Conservation (phyloP, 2,113 vertebrate genomes). For the Empidonax alnorum region DNA sequence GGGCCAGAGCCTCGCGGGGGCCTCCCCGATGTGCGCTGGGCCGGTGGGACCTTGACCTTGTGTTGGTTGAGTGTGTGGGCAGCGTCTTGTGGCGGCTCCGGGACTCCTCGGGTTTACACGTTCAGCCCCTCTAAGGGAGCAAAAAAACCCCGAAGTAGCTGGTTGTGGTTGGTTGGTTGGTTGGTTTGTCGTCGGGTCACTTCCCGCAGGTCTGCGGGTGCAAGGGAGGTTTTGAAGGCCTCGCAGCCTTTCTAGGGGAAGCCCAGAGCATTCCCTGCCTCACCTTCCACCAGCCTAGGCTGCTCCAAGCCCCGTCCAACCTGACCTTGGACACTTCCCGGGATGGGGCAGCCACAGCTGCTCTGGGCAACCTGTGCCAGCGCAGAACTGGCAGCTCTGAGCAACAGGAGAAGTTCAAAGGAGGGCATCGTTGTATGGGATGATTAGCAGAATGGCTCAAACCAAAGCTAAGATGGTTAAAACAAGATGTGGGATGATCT, state of each 20-base stretch:
- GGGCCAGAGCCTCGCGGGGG: not conserved
- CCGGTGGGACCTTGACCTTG: not conserved
- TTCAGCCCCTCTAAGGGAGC: not conserved
- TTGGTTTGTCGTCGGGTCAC: not conserved
- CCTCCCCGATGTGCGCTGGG: not conserved
- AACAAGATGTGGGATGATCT: not conserved
- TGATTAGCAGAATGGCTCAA: not conserved
- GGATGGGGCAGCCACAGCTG: not conserved
- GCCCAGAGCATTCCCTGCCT: not conserved
- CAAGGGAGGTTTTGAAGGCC: not conserved
- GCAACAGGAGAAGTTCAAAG: not conserved
- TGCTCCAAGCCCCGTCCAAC: rapidly evolving
- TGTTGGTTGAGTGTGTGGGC: not conserved
- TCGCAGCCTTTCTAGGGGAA: not conserved
- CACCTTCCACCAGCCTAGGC: not conserved
- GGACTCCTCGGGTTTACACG: no score
- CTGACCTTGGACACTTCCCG: not conserved
- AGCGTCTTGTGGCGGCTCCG: not conserved
- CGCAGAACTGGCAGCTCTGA: not conserved
- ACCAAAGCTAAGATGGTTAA: not conserved
- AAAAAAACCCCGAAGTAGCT: rapidly evolving
- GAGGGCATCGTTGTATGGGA: rapidly evolving
- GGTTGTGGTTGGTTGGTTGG: not conserved
- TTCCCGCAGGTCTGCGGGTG: not conserved
- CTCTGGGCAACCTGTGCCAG: not conserved